Evolutionary conservation across 2,113 vertebrate species (phyloP).

Genomic region (Furnarius figulus): DNA sequence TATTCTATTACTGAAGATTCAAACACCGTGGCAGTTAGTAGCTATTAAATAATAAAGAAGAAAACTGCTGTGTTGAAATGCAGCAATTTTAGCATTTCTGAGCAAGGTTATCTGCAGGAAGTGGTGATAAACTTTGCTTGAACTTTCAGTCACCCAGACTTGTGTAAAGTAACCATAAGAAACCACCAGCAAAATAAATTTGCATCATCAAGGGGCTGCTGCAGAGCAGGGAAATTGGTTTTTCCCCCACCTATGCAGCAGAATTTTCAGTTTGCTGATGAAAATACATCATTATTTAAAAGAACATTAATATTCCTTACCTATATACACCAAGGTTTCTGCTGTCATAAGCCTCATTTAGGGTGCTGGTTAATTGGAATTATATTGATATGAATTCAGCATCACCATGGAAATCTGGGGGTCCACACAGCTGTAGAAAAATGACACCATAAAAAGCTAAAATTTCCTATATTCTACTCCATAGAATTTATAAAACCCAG

Average conservation of each 20-base stretch:
- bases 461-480: background rate
- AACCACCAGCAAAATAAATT: background rate
- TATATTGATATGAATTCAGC: background rate
- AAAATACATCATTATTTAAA: background rate
- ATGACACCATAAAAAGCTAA: background rate
- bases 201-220: background rate
- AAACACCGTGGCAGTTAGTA: background rate
- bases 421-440: background rate
- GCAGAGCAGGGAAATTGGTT: background rate
- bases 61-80: background rate
- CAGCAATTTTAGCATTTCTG: background rate
- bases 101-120: background rate
- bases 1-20: background rate
- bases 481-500: fast-evolving
- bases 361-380: background rate
- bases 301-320: background rate
- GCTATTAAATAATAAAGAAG: background rate
- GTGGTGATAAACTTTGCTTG: background rate
- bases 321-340: background rate
- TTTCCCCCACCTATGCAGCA: background rate
- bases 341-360: background rate
- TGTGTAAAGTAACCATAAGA: background rate
- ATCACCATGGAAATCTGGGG: background rate
- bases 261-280: background rate
- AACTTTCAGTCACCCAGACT: background rate